A percentile compares a stretch with the other conserved stretches of the same genome.
These are phyloP conservation scores for Lates calcarifer DNA, from an alignment of 2,113 vertebrate species.

Conservation along the genomic window DNA sequence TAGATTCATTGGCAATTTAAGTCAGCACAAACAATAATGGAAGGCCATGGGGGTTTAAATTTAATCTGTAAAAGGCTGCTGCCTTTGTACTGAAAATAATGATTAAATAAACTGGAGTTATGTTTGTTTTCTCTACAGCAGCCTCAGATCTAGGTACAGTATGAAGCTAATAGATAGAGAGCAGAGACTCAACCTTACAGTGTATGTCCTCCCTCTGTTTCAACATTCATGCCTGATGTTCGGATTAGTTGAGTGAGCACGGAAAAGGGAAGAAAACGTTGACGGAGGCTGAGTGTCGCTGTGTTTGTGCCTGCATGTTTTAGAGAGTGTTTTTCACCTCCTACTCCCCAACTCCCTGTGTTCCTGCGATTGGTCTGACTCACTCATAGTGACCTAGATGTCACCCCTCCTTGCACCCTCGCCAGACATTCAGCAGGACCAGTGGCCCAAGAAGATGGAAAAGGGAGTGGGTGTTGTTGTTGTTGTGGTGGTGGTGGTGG, in stretches of 20 bases:
- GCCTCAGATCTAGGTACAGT: conserved; percentile 3
- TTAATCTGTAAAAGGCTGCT: conserved; percentile 49
- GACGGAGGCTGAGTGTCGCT: background rate
- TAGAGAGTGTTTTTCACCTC: conserved; percentile 59
- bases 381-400: conserved; percentile 74
- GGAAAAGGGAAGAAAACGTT: conserved; percentile 3
- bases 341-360: conserved; percentile 45
- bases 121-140: conserved; percentile 28
- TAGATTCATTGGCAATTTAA: conserved; percentile 47
- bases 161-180: conserved; percentile 38
- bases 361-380: conserved; percentile 70
- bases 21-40: conserved; percentile 38
- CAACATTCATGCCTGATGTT: conserved; percentile 23
- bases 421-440: conserved; percentile 54
- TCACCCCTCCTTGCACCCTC: conserved; percentile 48
- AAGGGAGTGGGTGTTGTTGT: background rate
- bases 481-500: background rate
- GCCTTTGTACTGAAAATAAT: conserved; percentile 41
- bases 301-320: conserved; percentile 7
- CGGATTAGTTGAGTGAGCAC: background rate
- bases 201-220: conserved; percentile 21
- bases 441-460: conserved; percentile 56
- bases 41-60: conserved; percentile 32
- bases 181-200: background rate
- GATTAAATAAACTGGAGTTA: conserved; percentile 22